These are phyloP conservation scores for Macropis europaea DNA, from an alignment of 2,888 invertebrate species.

Conservation along the genomic window DNA sequence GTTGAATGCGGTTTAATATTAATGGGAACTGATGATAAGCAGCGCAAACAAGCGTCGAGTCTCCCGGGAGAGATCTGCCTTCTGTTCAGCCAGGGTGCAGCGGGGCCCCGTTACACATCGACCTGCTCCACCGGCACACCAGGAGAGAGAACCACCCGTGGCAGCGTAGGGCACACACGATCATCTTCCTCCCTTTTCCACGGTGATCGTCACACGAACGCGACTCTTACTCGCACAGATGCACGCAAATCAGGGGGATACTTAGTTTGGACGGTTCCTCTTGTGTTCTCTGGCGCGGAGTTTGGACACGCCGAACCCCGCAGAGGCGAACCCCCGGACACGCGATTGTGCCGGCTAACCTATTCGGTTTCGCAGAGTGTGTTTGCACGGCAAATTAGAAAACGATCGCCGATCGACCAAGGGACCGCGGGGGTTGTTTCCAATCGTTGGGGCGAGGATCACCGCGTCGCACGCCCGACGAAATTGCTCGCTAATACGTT, in stretches of 20 bases:
- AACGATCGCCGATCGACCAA: constrained; percentile 76
- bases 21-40: constrained; percentile 80
- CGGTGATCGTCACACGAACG: constrained; percentile 18
- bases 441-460: constrained; percentile 23
- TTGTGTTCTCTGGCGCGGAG: constrained; percentile 14
- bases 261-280: constrained; percentile 48
- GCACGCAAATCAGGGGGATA: constrained; percentile 53
- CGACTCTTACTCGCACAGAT: constrained; percentile 31
- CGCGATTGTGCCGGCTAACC: constrained; percentile 51
- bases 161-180: constrained; percentile 60
- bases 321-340: constrained; percentile 21
- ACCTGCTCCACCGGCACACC: constrained; percentile 15
- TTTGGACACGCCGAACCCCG: neutral
- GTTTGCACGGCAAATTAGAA: constrained; percentile 78
- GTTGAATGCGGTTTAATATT: constrained; percentile 80
- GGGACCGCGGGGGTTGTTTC: constrained; percentile 54
- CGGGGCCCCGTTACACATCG: constrained; percentile 61
- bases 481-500: constrained; percentile 50
- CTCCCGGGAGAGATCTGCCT: constrained; percentile 80
- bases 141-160: constrained; percentile 2
- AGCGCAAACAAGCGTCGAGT: constrained; percentile 80
- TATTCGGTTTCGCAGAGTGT: constrained; percentile 65
- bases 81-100: constrained; percentile 78
- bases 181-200: neutral
- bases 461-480: neutral